Conservation (phyloP, 2,888 invertebrate species). For the Nymphalis c-album region DNA sequence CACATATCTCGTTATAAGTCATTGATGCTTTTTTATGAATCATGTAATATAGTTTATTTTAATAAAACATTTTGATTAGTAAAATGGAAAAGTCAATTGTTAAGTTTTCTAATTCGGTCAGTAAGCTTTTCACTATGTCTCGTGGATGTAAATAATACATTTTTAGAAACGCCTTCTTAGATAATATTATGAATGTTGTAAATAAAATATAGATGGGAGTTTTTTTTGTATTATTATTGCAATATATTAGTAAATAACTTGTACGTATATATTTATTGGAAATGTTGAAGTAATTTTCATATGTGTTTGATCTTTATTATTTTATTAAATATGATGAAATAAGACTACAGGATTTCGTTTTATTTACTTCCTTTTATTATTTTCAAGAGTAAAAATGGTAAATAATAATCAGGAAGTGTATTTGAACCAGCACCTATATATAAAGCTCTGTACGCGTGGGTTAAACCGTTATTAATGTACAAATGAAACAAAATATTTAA, state of each 20-base stretch:
- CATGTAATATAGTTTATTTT: conserved; percentile 26
- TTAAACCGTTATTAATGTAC: too few relatives aligned
- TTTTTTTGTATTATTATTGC: conserved; percentile 33
- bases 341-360: conserved; percentile 20
- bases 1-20: conserved; percentile 53
- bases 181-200: conserved; percentile 51
- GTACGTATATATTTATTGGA: conserved; percentile 33
- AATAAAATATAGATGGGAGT: conserved; percentile 45
- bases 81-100: conserved; percentile 18
- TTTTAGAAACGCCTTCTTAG: conserved; percentile 76
- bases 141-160: conserved; percentile 45
- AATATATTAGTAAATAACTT: conserved; percentile 33
- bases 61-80: conserved; percentile 9
- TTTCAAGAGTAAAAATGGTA: not conserved
- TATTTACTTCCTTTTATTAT: conserved; percentile 12
- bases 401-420: too few relatives aligned
- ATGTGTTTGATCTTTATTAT: conserved; percentile 37
- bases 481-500: too few relatives aligned
- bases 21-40: conserved; percentile 21
- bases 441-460: too few relatives aligned
- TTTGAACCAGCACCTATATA: too few relatives aligned
- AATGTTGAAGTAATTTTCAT: conserved; percentile 36
- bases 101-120: conserved; percentile 25
- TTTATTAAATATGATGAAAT: conserved; percentile 40
- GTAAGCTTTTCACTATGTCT: conserved; percentile 35